These are phyloP conservation scores for Balearica regulorum DNA, from an alignment of 2,797 vertebrate genomes.

Conservation along the genomic window DNA sequence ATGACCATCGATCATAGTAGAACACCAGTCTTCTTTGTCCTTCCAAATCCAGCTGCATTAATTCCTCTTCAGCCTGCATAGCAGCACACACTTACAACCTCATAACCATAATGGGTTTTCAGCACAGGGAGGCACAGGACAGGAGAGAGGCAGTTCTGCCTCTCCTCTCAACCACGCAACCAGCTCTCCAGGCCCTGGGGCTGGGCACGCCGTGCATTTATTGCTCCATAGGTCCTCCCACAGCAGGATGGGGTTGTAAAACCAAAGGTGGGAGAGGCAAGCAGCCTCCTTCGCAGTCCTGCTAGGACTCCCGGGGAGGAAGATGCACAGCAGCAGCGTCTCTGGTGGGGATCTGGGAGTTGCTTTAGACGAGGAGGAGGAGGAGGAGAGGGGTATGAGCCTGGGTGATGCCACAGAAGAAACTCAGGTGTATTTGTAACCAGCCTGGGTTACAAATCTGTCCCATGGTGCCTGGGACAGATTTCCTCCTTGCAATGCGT, in stretches of 20 bases:
- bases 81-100: neutral
- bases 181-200: neutral
- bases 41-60: constrained; percentile 64
- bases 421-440: neutral
- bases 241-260: neutral
- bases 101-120: constrained; percentile 5
- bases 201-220: neutral
- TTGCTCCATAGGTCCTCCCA: neutral
- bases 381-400: neutral
- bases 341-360: neutral
- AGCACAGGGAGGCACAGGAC: neutral
- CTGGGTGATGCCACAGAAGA: neutral
- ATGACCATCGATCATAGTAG: constrained; percentile 55
- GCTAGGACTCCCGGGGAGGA: neutral
- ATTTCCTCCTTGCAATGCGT: neutral
- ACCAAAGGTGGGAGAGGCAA: neutral
- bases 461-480: neutral
- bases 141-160: neutral
- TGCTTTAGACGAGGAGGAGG: neutral
- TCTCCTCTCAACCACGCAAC: neutral
- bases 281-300: neutral
- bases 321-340: neutral
- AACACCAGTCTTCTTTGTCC: constrained; percentile 67
- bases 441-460: neutral
- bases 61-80: constrained; percentile 53